Evolutionary conservation across 2,113 vertebrate genomes (phyloP), one percentile per base, ranked within the genome.

Genomic region (Hippopotamus amphibius): DNA sequence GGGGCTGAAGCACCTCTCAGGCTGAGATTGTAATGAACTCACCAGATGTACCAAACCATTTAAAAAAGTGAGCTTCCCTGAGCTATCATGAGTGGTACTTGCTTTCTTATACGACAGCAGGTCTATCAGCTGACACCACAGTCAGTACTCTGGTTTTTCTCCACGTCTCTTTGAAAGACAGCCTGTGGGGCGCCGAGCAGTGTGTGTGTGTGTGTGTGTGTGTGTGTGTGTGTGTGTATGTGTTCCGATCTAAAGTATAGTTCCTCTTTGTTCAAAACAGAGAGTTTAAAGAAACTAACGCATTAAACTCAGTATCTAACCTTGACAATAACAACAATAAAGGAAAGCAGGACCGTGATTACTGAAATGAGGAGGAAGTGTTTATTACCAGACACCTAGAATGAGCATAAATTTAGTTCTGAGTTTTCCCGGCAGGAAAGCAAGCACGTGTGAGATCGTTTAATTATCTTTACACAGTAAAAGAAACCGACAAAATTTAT

Each of bases 1-100:
- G 79, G 74, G 26, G 26, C 81, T 85, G 83, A 88, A 89, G 93
- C 79, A 85, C 63, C 50, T 89, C 95, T 93, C 43, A 77, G 91
- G 50, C 84, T 19, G 88, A 84, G 83, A 50, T 7, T 65, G 37
- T 63, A 85, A 90, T 92, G 63, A 90, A 48, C 63, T 66, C 61
- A 71, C 66, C 77, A 87, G 86, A 79, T 93, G 57, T 3, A 87
- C 28, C 65, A 94, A 86, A 37, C 16, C 59, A 10, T 90, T 93
- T 16, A 63, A 46, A 81, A 48, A 24, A 26, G 80, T 0, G 1
- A 84, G 57, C 50, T 72, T 50, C 76, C 24, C 92, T 43, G 43
- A 84, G 22, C 90, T 41, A 2, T 81, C 41, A 0, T 3, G 30
- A 63, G 91, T 41, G 61, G 61, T 24, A 7, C 69, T 79, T 72